phyloP scores from a whole-genome alignment of 2,113 vertebrate genomes.

The Diadophis punctatus region DNA sequence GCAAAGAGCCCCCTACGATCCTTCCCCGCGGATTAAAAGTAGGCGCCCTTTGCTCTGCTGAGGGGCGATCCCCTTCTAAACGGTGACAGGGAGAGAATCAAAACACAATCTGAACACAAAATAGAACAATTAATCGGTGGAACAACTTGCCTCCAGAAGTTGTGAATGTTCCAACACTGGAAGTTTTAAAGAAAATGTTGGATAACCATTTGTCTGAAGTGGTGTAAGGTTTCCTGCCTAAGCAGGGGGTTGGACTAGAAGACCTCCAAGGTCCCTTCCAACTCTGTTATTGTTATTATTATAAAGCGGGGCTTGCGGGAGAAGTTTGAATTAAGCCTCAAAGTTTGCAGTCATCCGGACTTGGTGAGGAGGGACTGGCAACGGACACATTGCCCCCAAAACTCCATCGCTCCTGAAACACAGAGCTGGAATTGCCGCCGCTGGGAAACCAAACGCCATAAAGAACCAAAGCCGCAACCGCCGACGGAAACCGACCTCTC shows the following conservation, averaged over 20 bases:
- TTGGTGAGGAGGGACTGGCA: background rate
- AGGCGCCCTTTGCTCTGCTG: background rate
- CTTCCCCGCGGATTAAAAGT: background rate
- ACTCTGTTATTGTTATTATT: no score
- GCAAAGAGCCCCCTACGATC: background rate
- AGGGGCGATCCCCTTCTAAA: background rate
- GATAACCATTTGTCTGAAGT: no score
- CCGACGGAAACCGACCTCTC: background rate
- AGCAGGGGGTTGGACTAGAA: no score
- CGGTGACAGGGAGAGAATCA: background rate
- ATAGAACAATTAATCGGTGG: no score
- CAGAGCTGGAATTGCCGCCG: background rate
- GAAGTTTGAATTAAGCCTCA: background rate
- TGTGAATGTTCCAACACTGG: no score
- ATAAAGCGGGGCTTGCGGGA: background rate
- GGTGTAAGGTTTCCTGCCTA: no score
- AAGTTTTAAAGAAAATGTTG: no score
- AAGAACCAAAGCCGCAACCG: background rate
- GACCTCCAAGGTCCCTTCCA: no score
- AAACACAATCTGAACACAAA: no score
- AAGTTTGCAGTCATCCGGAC: background rate
- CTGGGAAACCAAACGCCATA: background rate
- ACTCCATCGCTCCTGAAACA: background rate
- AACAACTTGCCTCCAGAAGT: no score
- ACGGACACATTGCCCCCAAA: background rate